phyloP scores from a whole-genome alignment of 2,113 vertebrate genomes.

The Sinocyclocheilus maitianheensis region DNA sequence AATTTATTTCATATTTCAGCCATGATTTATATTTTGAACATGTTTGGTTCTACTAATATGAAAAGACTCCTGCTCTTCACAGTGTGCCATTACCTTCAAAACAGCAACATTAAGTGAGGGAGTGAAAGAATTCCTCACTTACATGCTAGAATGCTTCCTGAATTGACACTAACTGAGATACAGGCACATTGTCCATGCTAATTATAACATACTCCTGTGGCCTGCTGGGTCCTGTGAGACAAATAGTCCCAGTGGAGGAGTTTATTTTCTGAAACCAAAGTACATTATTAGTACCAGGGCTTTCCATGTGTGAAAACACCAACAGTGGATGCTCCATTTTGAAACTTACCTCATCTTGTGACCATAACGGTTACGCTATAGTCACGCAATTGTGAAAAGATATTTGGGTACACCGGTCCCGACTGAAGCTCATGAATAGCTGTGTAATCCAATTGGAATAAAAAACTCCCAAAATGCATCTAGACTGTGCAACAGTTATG shows the following conservation, averaged over 20 bases:
- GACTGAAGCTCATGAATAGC: not conserved
- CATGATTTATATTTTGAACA: not conserved
- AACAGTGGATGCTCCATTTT: too few species aligned
- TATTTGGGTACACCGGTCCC: too few species aligned
- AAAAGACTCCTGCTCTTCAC: not conserved
- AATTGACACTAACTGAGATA: constrained; percentile 54
- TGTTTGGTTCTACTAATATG: not conserved
- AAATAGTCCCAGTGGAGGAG: constrained; percentile 57
- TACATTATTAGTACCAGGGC: not conserved
- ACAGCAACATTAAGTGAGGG: constrained; percentile 15
- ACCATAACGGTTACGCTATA: too few species aligned
- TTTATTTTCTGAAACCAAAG: constrained; percentile 51
- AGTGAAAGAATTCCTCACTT: constrained; percentile 21
- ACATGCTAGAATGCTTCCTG: constrained; percentile 33
- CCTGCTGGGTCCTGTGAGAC: constrained; percentile 52
- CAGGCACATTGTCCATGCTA: constrained; percentile 62
- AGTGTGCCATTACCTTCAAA: not conserved
- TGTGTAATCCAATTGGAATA: not conserved
- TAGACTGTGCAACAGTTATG: not conserved
- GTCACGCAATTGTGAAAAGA: too few species aligned
- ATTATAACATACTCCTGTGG: constrained; percentile 62
- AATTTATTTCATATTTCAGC: not conserved
- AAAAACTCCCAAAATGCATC: not conserved
- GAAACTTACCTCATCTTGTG: too few species aligned
- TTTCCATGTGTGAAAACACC: not conserved